Percentiles rank a stretch among this genome's conserved stretches.
Evolutionary conservation across 2,113 vertebrate genomes (phyloP).

Genomic region (Candoia aspera): DNA sequence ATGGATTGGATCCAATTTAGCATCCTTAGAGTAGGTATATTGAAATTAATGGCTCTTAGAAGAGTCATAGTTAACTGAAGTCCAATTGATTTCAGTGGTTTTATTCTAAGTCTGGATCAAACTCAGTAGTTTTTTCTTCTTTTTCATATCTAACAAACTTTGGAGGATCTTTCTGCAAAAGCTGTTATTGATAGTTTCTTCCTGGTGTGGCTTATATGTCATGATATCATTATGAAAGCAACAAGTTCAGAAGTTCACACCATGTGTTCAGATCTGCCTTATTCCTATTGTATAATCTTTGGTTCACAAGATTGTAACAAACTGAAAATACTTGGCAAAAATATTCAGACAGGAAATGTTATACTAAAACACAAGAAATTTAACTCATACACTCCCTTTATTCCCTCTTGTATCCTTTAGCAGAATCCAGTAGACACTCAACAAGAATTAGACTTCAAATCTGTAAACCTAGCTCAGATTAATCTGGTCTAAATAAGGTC

Average conservation of each 20-base stretch:
- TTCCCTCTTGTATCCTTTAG: not conserved
- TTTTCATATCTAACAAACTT: not conserved
- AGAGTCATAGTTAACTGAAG: not conserved
- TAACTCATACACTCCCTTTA: not conserved
- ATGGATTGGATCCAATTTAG: not conserved
- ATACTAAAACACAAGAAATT: constrained; percentile 32
- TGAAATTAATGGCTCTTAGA: not conserved
- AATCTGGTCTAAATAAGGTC: not conserved
- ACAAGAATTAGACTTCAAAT: not conserved
- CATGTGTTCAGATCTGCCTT: not conserved
- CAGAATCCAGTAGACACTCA: not conserved
- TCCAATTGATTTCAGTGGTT: not conserved
- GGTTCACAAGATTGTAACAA: constrained; percentile 18
- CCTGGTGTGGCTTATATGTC: not conserved
- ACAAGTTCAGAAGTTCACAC: constrained; percentile 14
- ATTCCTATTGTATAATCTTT: constrained; percentile 27
- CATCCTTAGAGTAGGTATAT: not conserved
- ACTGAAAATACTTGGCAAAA: constrained; percentile 19
- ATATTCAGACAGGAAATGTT: constrained; percentile 18
- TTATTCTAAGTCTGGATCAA: not conserved
- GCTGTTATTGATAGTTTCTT: not conserved
- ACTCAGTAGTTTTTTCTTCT: not conserved
- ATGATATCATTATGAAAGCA: constrained; percentile 23
- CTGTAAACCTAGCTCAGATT: not conserved
- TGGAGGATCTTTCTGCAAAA: not conserved